These are phyloP conservation scores for Macrostomum lignano DNA, from an alignment of 1,140 invertebrate genomes.

Conservation along the genomic window DNA sequence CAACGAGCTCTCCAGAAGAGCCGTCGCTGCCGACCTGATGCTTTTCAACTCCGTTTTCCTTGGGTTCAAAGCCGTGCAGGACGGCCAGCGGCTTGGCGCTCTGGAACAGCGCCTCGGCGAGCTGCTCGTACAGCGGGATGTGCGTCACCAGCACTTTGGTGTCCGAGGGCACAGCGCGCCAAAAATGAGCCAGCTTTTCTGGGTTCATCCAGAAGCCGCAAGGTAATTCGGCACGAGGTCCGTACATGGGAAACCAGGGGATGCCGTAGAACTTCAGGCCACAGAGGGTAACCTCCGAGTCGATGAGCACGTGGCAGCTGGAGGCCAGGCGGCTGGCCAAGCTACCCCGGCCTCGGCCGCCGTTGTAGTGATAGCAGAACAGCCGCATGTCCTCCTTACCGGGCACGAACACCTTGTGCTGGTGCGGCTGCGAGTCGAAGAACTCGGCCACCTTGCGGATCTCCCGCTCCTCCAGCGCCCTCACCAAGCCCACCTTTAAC, in stretches of 20 bases:
- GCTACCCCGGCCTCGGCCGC: constrained; percentile 9
- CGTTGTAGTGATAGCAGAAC: constrained; percentile 6
- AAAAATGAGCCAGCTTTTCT: constrained; percentile 10
- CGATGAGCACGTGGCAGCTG: too few relatives aligned
- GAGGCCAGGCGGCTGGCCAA: constrained; percentile 11
- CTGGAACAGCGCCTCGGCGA: too few relatives aligned
- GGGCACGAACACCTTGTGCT: constrained; percentile 13
- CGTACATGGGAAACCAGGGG: constrained; percentile 11
- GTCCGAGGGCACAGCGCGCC: constrained; percentile 11
- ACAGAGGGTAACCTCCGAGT: constrained; percentile 9
- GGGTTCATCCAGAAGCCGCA: constrained; percentile 9
- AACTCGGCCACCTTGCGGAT: constrained; percentile 9
- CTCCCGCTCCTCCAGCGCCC: constrained; percentile 5
- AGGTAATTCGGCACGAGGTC: constrained; percentile 9
- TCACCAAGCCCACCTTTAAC: background rate
- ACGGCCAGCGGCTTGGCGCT: too few relatives aligned
- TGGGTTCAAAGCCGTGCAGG: too few relatives aligned
- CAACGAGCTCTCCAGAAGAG: too few relatives aligned
- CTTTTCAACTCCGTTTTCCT: too few relatives aligned
- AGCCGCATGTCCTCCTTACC: constrained; percentile 13
- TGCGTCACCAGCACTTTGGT: constrained; percentile 14
- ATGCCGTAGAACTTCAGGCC: constrained; percentile 13
- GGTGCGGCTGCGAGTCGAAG: constrained; percentile 12
- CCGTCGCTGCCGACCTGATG: too few relatives aligned
- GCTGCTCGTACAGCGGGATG: too few relatives aligned